Conservation (phyloP, 1,140 invertebrate species). For the Penaeus chinensis region DNA sequence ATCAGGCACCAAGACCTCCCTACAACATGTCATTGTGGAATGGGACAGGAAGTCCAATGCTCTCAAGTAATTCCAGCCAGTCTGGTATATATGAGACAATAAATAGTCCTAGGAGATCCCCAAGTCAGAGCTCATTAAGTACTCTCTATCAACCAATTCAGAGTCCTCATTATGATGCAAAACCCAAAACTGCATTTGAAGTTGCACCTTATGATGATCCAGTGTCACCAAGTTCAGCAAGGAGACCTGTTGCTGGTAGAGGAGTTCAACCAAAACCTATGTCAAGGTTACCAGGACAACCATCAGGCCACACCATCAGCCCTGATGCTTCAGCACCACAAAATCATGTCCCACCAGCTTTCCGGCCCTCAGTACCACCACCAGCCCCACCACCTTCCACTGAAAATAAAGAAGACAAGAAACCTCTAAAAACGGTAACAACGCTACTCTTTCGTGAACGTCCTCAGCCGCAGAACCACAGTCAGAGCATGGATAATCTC, state of each 20-base stretch:
- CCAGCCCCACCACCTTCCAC: not conserved
- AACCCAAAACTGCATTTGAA: constrained; percentile 14
- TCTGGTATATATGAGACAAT: too few species aligned
- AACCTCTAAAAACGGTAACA: not conserved
- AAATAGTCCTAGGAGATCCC: not conserved
- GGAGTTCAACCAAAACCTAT: not conserved
- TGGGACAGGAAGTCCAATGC: too few species aligned
- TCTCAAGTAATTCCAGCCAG: too few species aligned
- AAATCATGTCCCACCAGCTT: not conserved
- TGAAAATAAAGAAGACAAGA: not conserved
- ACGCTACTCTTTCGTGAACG: not conserved
- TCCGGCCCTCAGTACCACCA: not conserved
- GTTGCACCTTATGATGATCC: constrained; percentile 33
- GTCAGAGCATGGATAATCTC: constrained; percentile 33
- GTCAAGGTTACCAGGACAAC: too few species aligned
- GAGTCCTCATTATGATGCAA: not conserved
- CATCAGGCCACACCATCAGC: too few species aligned
- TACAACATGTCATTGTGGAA: too few species aligned
- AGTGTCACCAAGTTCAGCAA: not conserved
- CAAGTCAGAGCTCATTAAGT: constrained; percentile 35
- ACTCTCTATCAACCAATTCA: constrained; percentile 35
- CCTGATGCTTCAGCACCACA: too few species aligned
- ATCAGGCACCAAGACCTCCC: not conserved
- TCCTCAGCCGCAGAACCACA: constrained; percentile 2
- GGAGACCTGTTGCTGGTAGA: not conserved